Evolutionary conservation across 2,113 vertebrate genomes (phyloP).

Genomic region (Oostethus manadensis): DNA sequence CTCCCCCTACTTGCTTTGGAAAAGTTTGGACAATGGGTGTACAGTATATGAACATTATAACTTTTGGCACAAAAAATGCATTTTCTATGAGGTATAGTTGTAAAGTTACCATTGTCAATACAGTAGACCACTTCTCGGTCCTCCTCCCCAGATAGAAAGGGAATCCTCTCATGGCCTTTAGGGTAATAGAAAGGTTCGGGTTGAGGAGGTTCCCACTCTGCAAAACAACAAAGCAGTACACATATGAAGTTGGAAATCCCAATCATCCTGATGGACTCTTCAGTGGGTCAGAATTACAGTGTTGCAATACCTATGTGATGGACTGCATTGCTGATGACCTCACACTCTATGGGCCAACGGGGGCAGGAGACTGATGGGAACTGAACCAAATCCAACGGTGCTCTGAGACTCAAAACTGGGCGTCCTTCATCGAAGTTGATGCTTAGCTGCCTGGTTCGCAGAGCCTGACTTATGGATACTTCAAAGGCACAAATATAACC

Average conservation of each 20-base stretch:
- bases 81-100: neutral
- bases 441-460: constrained; percentile 74
- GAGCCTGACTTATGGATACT: constrained; percentile 54
- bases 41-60: too few relatives aligned
- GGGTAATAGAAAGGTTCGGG: constrained; percentile 82
- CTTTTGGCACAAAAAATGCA: too few relatives aligned
- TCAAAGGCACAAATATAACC: constrained; percentile 21
- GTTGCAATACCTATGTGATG: constrained; percentile 77
- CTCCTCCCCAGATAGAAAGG: constrained; percentile 46
- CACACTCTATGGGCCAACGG: constrained; percentile 84
- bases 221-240: constrained; percentile 5
- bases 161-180: constrained; percentile 58
- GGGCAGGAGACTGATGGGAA: constrained; percentile 48
- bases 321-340: constrained; percentile 77
- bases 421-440: constrained; percentile 50
- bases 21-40: too few relatives aligned
- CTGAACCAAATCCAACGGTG: constrained; percentile 71
- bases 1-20: neutral
- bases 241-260: neutral
- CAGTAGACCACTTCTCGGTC: constrained; percentile 76
- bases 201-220: constrained; percentile 83
- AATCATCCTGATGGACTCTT: neutral
- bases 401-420: constrained; percentile 61
- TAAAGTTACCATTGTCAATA: constrained; percentile 72
- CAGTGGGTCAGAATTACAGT: neutral